Base-by-base conservation (phyloP, 2,888 invertebrate genomes). In the Agrochola litura region DNA sequence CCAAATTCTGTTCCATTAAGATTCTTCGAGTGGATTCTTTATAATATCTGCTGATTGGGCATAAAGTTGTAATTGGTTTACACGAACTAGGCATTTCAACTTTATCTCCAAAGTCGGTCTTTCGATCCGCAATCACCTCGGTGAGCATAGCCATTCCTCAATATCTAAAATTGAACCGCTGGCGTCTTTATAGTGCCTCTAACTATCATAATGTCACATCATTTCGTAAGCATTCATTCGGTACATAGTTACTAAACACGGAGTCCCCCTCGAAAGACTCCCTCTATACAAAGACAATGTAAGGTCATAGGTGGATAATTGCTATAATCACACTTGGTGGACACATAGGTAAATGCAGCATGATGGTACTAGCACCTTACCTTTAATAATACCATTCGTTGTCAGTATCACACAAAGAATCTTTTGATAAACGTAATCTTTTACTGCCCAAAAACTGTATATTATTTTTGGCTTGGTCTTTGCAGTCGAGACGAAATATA, bases 241-340 rank as follows among this genome's bases (percentile, higher is more conserved):
- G 9, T 30, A 37, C 12, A 49, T 46, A 41, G 37, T 25, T 56
- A 60, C 16, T 43, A 37, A 68, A 30, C 6, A 43, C 43, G 41
- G n/a, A 10, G 14, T 30, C 52, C 16, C 43, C 69, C n/a, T 61
- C 43, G 8, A 12, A 66, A 69, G 5, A 46, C 10, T 52, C 30
- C 49, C 60, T 41, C 67, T 76, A 43, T 68, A 12, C n/a, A 0
- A 61, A 54, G 43, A 61, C 69, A 69, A 69, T 61, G 41, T n/a
- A 30, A 56, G 52, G 52, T 30, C 25, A 54, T n/a, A 16, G 12
- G 16, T 12, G 22, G 22, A 54, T 37, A 78, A 54, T 70, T 78
- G 70, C 37, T 70, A 8, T 70, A 25, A 70, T 77, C 43, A 25
- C 43, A 61, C 60, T 69, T 69, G 1, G 22, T 22, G 52, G 43